Evolutionary conservation across 2,888 invertebrate genomes (phyloP).

Genomic region (Terebella lapidaria): DNA sequence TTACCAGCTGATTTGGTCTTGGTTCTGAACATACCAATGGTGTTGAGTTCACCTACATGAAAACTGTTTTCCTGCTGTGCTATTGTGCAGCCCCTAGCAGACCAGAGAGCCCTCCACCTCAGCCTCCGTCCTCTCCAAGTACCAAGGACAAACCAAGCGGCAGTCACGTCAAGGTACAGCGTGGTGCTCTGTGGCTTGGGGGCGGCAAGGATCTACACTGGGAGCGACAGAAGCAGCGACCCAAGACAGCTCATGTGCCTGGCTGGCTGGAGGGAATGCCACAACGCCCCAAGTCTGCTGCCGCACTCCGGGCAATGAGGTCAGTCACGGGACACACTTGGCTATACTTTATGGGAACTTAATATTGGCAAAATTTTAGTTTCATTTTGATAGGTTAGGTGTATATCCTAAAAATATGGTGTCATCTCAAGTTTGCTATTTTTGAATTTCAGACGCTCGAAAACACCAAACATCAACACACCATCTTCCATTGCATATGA

Average conservation of each 20-base stretch:
- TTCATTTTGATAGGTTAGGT: too few relatives aligned
- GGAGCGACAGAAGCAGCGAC: slow-evolving; percentile 36
- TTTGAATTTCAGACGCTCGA: background rate
- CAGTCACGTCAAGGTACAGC: background rate
- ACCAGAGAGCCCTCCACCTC: slow-evolving; percentile 2
- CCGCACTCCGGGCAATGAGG: slow-evolving; percentile 14
- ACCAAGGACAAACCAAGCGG: background rate
- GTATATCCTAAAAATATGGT: too few relatives aligned
- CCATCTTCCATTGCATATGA: slow-evolving; percentile 2
- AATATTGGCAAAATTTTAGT: too few relatives aligned
- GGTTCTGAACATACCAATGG: too few relatives aligned
- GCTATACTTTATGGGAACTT: too few relatives aligned
- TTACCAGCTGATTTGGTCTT: too few relatives aligned
- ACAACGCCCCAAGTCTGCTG: slow-evolving; percentile 32
- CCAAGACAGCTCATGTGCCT: slow-evolving; percentile 39
- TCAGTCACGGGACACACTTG: background rate
- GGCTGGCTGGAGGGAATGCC: slow-evolving; percentile 48
- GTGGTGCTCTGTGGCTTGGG: slow-evolving; percentile 32
- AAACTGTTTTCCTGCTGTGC: too few relatives aligned
- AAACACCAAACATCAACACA: background rate
- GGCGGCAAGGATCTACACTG: slow-evolving; percentile 44
- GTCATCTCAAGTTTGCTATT: too few relatives aligned
- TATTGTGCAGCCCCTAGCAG: too few relatives aligned
- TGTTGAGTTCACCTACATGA: too few relatives aligned
- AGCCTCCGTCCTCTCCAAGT: background rate